phyloP scores from a whole-genome alignment of 2,113 vertebrate species.

The Trematocara macrostoma region DNA sequence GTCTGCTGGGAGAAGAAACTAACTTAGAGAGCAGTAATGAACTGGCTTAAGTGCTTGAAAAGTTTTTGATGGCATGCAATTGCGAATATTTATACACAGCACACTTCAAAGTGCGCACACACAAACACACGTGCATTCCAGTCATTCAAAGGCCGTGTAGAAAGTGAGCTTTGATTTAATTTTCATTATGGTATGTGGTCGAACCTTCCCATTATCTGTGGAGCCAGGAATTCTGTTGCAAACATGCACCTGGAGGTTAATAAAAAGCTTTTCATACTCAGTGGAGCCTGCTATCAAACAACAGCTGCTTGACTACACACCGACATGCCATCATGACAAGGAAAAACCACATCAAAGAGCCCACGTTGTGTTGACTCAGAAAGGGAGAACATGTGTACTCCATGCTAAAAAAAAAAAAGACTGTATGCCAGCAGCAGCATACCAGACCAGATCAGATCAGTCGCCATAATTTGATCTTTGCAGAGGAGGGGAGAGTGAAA shows the following conservation, averaged over 20 bases:
- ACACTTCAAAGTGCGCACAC: not conserved
- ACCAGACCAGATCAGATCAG: not conserved
- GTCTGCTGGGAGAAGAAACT: not conserved
- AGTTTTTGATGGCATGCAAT: not conserved
- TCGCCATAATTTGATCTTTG: not conserved
- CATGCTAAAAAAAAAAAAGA: not conserved
- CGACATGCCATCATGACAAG: slow-evolving; percentile 1
- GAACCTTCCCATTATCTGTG: slow-evolving; percentile 24
- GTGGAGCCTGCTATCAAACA: slow-evolving; percentile 31
- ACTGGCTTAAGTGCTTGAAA: not conserved
- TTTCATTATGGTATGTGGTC: not conserved
- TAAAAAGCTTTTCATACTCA: slow-evolving; percentile 47
- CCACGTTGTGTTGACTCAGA: slow-evolving; percentile 7
- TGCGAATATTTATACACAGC: not conserved
- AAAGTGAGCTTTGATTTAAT: not conserved
- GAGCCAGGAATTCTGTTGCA: not conserved
- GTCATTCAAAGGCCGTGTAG: not conserved
- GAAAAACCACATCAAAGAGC: slow-evolving; percentile 40
- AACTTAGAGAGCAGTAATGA: not conserved
- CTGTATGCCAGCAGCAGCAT: not conserved
- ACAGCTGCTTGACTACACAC: slow-evolving; percentile 42
- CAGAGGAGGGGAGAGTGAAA: not conserved
- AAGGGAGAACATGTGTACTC: slow-evolving; percentile 1
- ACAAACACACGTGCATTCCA: not conserved
- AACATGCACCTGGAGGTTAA: slow-evolving; percentile 53